Evolutionary conservation across 2,797 vertebrate species (phyloP), one percentile per base, ranked within the genome.

Genomic region (Argentina silus): DNA sequence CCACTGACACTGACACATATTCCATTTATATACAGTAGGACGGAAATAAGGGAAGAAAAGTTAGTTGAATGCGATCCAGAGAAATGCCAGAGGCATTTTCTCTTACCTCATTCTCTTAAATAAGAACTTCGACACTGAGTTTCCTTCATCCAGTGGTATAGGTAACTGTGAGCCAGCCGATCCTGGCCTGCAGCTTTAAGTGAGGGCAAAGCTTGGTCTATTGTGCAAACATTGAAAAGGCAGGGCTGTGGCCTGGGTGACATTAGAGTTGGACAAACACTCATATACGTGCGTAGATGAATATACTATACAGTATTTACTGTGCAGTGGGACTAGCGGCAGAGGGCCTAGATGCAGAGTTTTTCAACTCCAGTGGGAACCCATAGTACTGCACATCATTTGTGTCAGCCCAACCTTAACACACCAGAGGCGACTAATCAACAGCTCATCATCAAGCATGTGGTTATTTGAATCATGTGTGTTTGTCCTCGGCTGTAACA

Each of bases 21-120:
- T 77, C 66, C 67, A 17, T 88, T 90, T 88, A 81, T 86, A 89
- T 86, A 60, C 62, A 12, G 17, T 42, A 80, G 70, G 61, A 86
- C 88, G 85, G 80, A 87, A 90, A 88, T 83, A 72, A 84, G 83
- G 69, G 81, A 84, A 85, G 83, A 86, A 67, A 88, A 86, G 81
- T 86, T 85, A 86, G 81, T 90, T 87, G 76, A 81, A 73, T 85
- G 72, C 85, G 81, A 90, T 90, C 77, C 47, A 78, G 75, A 73
- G 63, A 84, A 85, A 74, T 78, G 81, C 77, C 78, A n/a, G 44
- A 73, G 71, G 61, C 84, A 75, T 89, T 90, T 89, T 83, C 69
- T 57, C 78, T 70, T 36, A 78, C 72, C 27, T 81, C 78, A 69
- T 73, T 48, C 6, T 7, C 60, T 64, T 43, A 77, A 80, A 73